A percentile compares a stretch with the other conserved stretches of the same genome.
Evolutionary conservation across 2,888 invertebrate genomes (phyloP).

Genomic region (Hydrotaea diabolus): DNA sequence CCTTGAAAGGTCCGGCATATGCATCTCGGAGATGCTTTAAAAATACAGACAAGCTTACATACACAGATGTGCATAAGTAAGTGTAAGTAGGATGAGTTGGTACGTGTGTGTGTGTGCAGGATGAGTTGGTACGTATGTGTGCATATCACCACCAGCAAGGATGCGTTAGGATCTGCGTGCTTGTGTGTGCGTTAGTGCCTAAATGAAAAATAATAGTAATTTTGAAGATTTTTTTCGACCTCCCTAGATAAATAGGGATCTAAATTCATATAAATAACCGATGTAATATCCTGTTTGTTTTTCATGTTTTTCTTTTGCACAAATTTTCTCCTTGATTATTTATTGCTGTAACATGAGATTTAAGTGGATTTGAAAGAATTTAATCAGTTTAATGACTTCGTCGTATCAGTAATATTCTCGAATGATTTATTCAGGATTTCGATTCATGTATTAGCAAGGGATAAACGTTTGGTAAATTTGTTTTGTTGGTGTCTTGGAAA

Average conservation of each 20-base stretch:
- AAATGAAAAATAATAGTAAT: conserved; percentile 43
- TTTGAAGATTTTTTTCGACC: conserved; percentile 34
- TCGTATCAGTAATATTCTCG: conserved; percentile 20
- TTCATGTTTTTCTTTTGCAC: background rate
- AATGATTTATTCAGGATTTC: too few relatives aligned
- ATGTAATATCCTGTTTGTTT: conserved; percentile 58
- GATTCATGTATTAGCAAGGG: too few relatives aligned
- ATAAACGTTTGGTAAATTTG: too few relatives aligned
- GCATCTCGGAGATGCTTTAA: too few relatives aligned
- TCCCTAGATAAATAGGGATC: conserved; percentile 11
- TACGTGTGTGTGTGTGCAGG: too few relatives aligned
- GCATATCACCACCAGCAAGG: background rate
- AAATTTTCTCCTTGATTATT: background rate
- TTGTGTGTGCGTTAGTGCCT: background rate
- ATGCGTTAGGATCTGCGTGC: background rate
- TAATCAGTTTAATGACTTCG: conserved; percentile 54
- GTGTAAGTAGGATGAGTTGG: too few relatives aligned
- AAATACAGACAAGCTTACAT: too few relatives aligned
- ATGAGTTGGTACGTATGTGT: too few relatives aligned
- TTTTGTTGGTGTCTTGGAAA: too few relatives aligned
- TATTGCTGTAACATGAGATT: conserved; percentile 34
- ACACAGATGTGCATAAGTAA: too few relatives aligned
- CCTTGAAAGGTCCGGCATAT: too few relatives aligned
- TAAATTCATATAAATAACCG: conserved; percentile 55
- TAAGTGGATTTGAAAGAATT: conserved; percentile 53